phyloP scores from a whole-genome alignment of 2,113 vertebrate genomes.

The Prionailurus viverrinus region DNA sequence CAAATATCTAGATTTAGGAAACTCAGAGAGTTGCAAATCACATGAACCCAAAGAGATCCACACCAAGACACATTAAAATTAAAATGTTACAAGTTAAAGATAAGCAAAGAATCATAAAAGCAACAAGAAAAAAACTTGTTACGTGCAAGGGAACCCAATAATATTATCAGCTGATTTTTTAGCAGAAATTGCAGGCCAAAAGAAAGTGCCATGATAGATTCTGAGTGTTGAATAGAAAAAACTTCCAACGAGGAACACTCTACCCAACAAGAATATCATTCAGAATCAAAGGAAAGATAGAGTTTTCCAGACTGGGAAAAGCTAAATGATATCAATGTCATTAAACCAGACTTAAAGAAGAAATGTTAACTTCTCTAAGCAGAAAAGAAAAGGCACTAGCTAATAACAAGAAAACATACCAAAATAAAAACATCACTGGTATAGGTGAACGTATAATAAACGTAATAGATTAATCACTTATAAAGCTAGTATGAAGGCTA shows the following conservation, averaged over 20 bases:
- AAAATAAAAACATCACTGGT: neutral
- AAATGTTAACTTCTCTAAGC: neutral
- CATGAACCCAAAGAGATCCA: neutral
- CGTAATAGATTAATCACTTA: neutral
- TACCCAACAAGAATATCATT: neutral
- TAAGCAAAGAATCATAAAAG: neutral
- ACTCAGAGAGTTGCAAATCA: neutral
- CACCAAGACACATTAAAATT: neutral
- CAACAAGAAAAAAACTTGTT: neutral
- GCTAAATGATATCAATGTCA: neutral
- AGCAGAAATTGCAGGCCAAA: neutral
- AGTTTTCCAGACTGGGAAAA: neutral
- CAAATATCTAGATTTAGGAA: neutral
- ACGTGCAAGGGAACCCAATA: neutral
- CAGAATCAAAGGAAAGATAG: neutral
- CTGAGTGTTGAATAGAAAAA: neutral
- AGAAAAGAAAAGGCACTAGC: neutral
- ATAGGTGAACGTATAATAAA: neutral
- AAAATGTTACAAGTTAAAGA: neutral
- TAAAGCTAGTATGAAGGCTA: neutral
- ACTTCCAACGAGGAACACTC: neutral
- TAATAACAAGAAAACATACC: neutral
- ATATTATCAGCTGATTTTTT: neutral
- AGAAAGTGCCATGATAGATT: neutral
- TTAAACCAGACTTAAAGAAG: neutral